Base-by-base conservation (phyloP, 2,888 invertebrate genomes). In the Homarus gammarus region DNA sequence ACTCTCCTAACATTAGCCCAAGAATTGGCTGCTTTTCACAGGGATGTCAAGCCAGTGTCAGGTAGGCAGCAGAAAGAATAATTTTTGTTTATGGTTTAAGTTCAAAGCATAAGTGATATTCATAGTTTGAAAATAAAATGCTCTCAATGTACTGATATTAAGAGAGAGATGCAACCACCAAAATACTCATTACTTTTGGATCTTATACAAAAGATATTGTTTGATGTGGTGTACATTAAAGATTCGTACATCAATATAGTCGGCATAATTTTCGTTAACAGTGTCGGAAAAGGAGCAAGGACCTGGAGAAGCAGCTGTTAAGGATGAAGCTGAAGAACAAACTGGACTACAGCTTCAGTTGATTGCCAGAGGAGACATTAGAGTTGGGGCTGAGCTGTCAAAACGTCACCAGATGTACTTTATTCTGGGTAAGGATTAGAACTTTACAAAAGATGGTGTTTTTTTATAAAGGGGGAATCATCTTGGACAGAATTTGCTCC, bases 261-360 rank as follows among this genome's bases (percentile, higher is more conserved):
- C n/a, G n/a, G n/a, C n/a, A n/a, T n/a, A n/a, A n/a, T n/a, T n/a
- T n/a, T n/a, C n/a, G n/a, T n/a, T n/a, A n/a, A n/a, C n/a, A n/a
- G n/a, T 49, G 27, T 36, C 75, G 10, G 64, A 51, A 73, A 31
- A n/a, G 27, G 51, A 49, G 51, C 36, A 15, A 72, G 72, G 33
- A 72, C 38, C 10, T 51, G 78, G 36, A 0, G 64, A 22, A 36
- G 12, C n/a, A 2, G 10, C n/a, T n/a, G 31, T 15, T 44, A 79
- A 86, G 70, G 38, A 38, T 12, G 56, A 38, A 72, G 40, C 12
- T 31, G 84, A 83, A 56, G 88, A 78, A 36, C 33, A 78, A 36
- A 49, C 38, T 12, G 78, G 84, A 15, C 83, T 91, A 15, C 87
- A 90, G 18, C 70, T 91, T 12, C 91, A 91, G 86, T 27, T 91